phyloP scores from a whole-genome alignment of 2,113 vertebrate species.

The Lasiurus borealis region DNA sequence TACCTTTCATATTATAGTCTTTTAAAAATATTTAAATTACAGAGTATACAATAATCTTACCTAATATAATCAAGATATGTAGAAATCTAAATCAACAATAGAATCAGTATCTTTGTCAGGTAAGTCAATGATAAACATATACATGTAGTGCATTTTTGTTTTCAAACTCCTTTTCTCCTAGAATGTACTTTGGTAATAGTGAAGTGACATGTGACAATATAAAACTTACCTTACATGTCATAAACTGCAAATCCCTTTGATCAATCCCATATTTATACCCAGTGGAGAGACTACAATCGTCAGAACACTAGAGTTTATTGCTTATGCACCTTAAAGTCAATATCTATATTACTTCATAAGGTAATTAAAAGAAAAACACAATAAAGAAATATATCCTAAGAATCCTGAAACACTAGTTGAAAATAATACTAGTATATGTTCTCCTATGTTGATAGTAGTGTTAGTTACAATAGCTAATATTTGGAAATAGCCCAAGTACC shows the following conservation, averaged over 20 bases:
- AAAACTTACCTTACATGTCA: neutral
- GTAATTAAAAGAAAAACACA: neutral
- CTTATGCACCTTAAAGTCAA: neutral
- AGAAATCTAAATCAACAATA: neutral
- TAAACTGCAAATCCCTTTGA: neutral
- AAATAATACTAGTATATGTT: no score
- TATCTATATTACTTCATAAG: neutral
- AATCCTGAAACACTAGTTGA: no score
- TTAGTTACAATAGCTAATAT: no score
- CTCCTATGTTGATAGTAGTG: no score
- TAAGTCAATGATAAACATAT: neutral
- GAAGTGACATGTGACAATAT: neutral
- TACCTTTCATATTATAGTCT: neutral
- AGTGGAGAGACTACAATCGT: neutral
- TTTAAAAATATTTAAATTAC: neutral
- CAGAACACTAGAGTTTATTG: neutral
- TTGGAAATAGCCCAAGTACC: no score
- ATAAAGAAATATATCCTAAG: neutral
- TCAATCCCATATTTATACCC: neutral
- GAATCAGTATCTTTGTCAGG: neutral
- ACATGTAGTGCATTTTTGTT: neutral
- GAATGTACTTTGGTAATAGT: neutral
- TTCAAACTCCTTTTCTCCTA: neutral
- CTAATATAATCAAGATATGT: neutral
- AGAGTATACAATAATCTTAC: neutral